A percentile compares a stretch with the other conserved stretches of the same genome.
These are phyloP conservation scores for Rhyacophila evoluta DNA, from an alignment of 2,888 invertebrate genomes.

Conservation along the genomic window DNA sequence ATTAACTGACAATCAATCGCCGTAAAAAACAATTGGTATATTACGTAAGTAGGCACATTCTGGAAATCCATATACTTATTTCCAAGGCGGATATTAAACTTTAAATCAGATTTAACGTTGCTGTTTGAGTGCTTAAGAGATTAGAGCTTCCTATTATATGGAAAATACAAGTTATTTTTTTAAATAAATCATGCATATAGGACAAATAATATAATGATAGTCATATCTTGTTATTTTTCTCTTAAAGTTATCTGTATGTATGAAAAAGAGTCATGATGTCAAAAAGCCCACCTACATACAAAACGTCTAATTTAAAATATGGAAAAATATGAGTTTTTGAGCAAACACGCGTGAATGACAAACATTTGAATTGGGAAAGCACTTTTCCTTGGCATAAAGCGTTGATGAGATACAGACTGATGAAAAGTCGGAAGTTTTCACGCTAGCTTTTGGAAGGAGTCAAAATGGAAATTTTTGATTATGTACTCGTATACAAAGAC, in stretches of 20 bases:
- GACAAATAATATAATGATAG: too few species aligned
- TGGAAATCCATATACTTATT: too few species aligned
- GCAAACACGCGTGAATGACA: slow-evolving; percentile 9
- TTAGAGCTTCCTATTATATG: too few species aligned
- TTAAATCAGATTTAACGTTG: too few species aligned
- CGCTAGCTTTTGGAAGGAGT: neutral
- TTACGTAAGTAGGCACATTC: too few species aligned
- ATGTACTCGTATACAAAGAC: slow-evolving; percentile 11
- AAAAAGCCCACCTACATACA: neutral
- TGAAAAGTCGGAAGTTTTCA: slow-evolving; percentile 18
- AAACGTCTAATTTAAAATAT: slow-evolving; percentile 22
- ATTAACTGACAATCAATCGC: too few species aligned
- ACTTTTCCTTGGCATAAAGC: slow-evolving; percentile 16
- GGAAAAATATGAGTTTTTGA: slow-evolving; percentile 22
- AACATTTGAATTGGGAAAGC: slow-evolving; percentile 24
- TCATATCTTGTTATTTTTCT: neutral
- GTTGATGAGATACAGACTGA: slow-evolving; percentile 3
- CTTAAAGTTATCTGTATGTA: neutral
- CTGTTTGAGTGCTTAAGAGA: too few species aligned
- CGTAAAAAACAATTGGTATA: too few species aligned
- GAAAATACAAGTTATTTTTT: too few species aligned
- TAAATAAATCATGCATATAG: too few species aligned
- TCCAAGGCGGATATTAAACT: too few species aligned
- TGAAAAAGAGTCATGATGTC: neutral
- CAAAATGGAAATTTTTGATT: slow-evolving; percentile 6